Percentiles rank a stretch among this genome's conserved stretches.
These are phyloP conservation scores for Pteronura brasiliensis DNA, from an alignment of 2,113 vertebrate species.

Conservation along the genomic window DNA sequence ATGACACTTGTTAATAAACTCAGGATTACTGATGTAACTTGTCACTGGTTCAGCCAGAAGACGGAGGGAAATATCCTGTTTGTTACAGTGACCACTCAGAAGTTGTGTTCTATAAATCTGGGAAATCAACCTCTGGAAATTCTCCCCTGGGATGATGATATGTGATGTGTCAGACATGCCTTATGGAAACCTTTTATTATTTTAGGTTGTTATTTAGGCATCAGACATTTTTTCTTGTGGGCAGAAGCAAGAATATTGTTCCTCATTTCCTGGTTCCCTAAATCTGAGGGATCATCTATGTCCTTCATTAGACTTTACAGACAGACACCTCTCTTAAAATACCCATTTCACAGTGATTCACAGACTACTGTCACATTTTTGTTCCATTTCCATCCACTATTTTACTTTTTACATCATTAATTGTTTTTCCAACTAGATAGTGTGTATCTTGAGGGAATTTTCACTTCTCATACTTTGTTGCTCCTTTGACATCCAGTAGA, in stretches of 20 bases:
- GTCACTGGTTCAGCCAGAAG: not conserved
- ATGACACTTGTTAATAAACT: slow-evolving; percentile 40
- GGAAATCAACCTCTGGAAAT: not conserved
- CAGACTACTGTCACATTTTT: not conserved
- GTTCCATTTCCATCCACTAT: not conserved
- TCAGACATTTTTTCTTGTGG: not conserved
- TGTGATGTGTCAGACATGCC: not conserved
- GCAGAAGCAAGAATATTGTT: not conserved
- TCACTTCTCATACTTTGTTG: not conserved
- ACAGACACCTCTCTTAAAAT: not conserved
- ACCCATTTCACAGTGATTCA: not conserved
- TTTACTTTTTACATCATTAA: not conserved
- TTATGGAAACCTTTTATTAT: not conserved
- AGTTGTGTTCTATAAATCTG: slow-evolving; percentile 43
- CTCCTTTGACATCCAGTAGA: not conserved
- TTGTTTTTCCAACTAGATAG: not conserved
- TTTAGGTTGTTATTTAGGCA: not conserved
- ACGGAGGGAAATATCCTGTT: not conserved
- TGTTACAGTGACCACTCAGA: slow-evolving; percentile 1
- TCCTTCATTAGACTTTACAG: not conserved
- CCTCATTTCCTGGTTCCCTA: not conserved
- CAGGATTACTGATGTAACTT: slow-evolving; percentile 12
- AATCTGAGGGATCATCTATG: not conserved
- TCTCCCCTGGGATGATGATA: not conserved
- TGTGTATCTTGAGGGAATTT: not conserved